Percentiles rank a stretch among this genome's conserved stretches.
Conservation (phyloP, 2,113 vertebrate species). For the Echinops telfairi region DNA sequence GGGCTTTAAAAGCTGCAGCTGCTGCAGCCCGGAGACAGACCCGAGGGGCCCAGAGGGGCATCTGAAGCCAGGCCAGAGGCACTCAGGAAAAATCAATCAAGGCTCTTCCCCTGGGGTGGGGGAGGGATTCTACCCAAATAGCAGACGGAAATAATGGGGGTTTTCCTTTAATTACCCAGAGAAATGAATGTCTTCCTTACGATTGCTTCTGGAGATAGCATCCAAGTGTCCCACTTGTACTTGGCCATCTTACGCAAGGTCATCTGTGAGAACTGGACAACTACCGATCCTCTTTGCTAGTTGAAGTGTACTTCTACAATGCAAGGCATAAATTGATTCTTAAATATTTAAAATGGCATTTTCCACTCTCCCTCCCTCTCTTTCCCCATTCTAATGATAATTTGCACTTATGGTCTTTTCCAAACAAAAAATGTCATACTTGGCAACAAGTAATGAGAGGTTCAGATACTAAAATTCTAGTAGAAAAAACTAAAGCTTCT, state of each 20-base stretch:
- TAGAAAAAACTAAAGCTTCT: slow-evolving; percentile 46
- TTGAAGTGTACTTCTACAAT: slow-evolving; percentile 41
- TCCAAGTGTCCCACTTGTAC: slow-evolving; percentile 45
- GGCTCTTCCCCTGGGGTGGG: background rate
- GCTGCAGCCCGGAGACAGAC: slow-evolving; percentile 39
- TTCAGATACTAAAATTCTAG: slow-evolving; percentile 41
- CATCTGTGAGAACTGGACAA: slow-evolving; percentile 42
- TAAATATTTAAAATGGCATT: slow-evolving; percentile 18
- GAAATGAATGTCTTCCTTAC: slow-evolving; percentile 66
- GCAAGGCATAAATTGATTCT: background rate
- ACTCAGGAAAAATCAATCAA: slow-evolving; percentile 80
- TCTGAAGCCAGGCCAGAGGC: slow-evolving; percentile 11
- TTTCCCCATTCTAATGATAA: slow-evolving; percentile 33
- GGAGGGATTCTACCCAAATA: background rate
- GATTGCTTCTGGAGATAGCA: slow-evolving; percentile 25
- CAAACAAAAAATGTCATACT: slow-evolving; percentile 48
- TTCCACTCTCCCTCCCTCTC: background rate
- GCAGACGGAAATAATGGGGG: slow-evolving; percentile 32
- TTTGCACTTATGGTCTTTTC: slow-evolving; percentile 55
- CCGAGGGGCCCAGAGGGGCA: background rate
- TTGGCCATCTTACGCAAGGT: slow-evolving; percentile 34
- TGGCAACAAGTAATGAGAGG: slow-evolving; percentile 49
- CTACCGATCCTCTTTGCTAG: slow-evolving; percentile 25
- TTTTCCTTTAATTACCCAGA: slow-evolving; percentile 66
- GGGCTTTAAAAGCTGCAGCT: slow-evolving; percentile 73